phyloP scores from a whole-genome alignment of 1,140 invertebrate species.

The Delia radicum region DNA sequence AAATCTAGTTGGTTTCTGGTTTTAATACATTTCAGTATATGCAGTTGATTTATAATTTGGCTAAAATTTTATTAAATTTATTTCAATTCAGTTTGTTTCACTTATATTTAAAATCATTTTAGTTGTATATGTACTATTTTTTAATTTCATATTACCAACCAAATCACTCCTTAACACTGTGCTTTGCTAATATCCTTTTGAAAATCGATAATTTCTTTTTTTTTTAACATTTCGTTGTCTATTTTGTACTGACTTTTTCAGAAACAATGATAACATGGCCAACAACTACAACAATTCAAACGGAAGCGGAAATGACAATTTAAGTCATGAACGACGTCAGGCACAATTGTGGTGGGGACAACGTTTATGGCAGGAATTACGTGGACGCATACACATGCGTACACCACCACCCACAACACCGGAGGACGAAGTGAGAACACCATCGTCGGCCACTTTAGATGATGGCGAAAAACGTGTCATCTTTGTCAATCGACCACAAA shows the following conservation, averaged over 20 bases:
- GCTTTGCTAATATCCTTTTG: neutral
- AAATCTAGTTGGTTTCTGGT: no score
- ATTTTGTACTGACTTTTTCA: no score
- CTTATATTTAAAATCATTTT: no score
- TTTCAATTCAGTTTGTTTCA: no score
- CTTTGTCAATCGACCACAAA: conserved; percentile 78
- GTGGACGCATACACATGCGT: conserved; percentile 9
- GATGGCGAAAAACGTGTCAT: conserved; percentile 73
- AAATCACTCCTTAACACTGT: neutral
- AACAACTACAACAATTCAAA: neutral
- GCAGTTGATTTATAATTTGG: no score
- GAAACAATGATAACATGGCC: conserved; percentile 14
- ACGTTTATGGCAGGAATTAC: conserved; percentile 5
- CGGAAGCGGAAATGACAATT: conserved; percentile 12
- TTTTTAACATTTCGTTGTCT: neutral
- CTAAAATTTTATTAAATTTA: no score
- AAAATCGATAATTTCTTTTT: neutral
- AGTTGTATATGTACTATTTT: neutral
- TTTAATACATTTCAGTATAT: no score
- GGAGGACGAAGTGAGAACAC: neutral
- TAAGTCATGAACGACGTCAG: neutral
- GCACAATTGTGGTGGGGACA: conserved; percentile 4
- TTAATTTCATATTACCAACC: neutral
- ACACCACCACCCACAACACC: neutral
- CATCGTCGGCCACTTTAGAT: conserved; percentile 58